Conservation (phyloP, 2,888 invertebrate species). For the Nebria salina region DNA sequence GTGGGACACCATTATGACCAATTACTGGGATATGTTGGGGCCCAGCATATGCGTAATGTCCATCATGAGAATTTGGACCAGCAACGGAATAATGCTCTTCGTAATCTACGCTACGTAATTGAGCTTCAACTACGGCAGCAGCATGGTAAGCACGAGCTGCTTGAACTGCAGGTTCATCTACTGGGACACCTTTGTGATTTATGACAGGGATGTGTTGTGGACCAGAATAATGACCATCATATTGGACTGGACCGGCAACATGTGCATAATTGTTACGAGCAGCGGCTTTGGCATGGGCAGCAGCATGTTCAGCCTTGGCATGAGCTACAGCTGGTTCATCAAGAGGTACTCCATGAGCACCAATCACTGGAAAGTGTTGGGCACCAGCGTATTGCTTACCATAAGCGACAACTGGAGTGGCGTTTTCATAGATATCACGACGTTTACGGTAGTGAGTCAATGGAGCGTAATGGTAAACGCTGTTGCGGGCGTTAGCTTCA, state of each 20-base stretch:
- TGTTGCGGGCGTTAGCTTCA: constrained; percentile 59
- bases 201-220: constrained; percentile 13
- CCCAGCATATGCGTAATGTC: constrained; percentile 39
- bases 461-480: constrained; percentile 11
- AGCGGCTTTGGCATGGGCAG: constrained; percentile 64
- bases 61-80: constrained; percentile 27
- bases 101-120: constrained; percentile 59
- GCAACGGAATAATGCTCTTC: constrained; percentile 51
- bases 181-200: constrained; percentile 2
- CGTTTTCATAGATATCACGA: constrained; percentile 53
- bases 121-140: constrained; percentile 51
- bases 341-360: constrained; percentile 67
- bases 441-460: constrained; percentile 33
- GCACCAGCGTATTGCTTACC: constrained; percentile 50
- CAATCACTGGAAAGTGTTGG: constrained; percentile 61
- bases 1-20: constrained; percentile 67
- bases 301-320: constrained; percentile 69
- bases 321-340: constrained; percentile 71
- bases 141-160: constrained; percentile 42
- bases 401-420: constrained; percentile 51
- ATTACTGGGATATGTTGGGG: constrained; percentile 50
- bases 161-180: constrained; percentile 45
- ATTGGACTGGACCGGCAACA: constrained; percentile 53
- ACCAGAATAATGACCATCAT: constrained; percentile 49
- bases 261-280: constrained; percentile 59